Conservation (phyloP, 2,797 vertebrate genomes). For the Loriculus beryllinus region DNA sequence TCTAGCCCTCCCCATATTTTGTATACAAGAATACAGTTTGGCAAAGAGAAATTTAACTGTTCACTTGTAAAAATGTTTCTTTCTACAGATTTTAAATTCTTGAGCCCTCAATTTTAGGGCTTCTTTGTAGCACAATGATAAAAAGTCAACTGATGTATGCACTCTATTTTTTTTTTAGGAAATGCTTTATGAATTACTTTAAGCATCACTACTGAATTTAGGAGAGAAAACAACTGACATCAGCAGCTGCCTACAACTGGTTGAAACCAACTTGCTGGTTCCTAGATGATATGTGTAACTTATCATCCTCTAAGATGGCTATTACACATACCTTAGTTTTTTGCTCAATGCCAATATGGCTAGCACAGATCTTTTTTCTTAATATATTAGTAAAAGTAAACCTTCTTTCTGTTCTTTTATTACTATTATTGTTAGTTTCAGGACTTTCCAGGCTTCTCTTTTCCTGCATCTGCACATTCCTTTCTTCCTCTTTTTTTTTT, state of each 20-base stretch:
- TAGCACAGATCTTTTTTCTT: neutral
- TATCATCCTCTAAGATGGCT: neutral
- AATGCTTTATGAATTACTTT: neutral
- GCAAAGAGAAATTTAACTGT: neutral
- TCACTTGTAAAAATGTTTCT: neutral
- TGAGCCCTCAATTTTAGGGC: neutral
- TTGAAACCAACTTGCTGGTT: neutral
- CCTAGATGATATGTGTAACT: neutral
- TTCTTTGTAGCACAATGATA: neutral
- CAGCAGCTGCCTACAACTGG: neutral
- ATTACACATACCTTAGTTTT: neutral
- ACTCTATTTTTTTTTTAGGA: neutral
- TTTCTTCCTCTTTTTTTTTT: neutral
- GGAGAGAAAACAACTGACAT: neutral
- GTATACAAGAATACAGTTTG: neutral
- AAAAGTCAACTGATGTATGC: neutral
- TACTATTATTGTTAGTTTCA: neutral
- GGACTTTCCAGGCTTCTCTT: neutral
- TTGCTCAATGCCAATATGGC: neutral
- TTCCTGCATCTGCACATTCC: neutral
- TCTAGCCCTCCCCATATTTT: neutral
- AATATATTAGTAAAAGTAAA: neutral
- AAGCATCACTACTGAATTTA: neutral
- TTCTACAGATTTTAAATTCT: neutral
- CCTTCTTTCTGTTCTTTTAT: neutral